These are phyloP conservation scores for Rotaria macrura DNA, from an alignment of 2,888 invertebrate genomes.

Conservation along the genomic window DNA sequence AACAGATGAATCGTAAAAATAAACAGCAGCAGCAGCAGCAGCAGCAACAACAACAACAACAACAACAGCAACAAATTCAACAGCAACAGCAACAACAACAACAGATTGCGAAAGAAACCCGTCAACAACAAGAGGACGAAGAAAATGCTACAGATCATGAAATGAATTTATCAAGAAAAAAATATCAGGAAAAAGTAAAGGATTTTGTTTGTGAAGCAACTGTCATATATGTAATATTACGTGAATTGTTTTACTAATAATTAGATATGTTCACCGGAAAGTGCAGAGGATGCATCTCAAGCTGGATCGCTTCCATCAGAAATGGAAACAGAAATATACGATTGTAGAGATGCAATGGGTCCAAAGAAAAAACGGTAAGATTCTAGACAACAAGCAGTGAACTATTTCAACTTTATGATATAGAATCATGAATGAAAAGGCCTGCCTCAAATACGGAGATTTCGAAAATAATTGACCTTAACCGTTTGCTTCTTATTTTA, in stretches of 20 bases:
- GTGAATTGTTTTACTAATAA: not conserved
- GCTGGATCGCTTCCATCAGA: slow-evolving; percentile 34
- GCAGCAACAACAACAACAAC: not conserved
- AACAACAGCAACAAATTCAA: too few species aligned
- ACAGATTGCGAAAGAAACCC: not conserved
- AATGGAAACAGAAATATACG: slow-evolving; percentile 36
- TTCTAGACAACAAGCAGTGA: not conserved
- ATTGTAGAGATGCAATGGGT: slow-evolving; percentile 36
- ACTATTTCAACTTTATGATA: not conserved
- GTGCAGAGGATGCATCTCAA: slow-evolving; percentile 28
- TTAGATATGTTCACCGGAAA: not conserved
- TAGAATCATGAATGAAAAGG: too few species aligned
- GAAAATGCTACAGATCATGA: not conserved
- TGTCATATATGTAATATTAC: too few species aligned
- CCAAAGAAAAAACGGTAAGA: slow-evolving; percentile 27
- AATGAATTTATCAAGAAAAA: not conserved
- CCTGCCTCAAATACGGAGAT: too few species aligned
- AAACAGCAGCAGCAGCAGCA: not conserved
- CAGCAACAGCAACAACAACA: not conserved
- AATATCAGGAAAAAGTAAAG: not conserved
- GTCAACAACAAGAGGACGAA: not conserved
- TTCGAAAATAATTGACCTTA: too few species aligned
- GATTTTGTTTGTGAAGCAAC: too few species aligned
- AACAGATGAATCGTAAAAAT: not conserved
- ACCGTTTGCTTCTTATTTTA: too few species aligned